Percentiles rank a stretch among this genome's conserved stretches.
Evolutionary conservation across 2,888 invertebrate species (phyloP).

Genomic region (Platerodrilus igneus): DNA sequence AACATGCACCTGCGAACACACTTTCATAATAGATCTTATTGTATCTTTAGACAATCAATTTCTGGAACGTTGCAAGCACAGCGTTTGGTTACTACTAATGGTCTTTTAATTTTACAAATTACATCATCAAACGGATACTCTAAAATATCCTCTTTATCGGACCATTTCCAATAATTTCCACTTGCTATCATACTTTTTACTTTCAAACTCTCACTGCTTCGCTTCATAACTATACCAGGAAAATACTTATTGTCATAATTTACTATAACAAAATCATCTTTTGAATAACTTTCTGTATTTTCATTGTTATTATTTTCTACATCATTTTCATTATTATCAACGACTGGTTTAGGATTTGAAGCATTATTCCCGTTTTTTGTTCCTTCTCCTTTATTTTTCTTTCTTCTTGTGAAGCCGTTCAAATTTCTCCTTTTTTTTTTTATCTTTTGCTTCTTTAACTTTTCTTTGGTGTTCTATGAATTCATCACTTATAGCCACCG

Average conservation of each 20-base stretch:
- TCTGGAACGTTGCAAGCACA: background rate
- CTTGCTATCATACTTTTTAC: background rate
- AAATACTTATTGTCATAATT: constrained; percentile 1
- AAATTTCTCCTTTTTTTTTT: constrained; percentile 1
- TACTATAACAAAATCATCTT: background rate
- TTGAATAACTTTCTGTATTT: background rate
- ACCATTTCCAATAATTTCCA: background rate
- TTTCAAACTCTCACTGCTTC: background rate
- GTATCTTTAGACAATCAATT: too few species aligned
- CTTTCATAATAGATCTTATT: too few species aligned
- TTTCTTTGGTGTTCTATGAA: background rate
- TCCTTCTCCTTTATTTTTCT: background rate
- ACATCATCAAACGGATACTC: background rate
- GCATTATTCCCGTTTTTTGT: too few species aligned
- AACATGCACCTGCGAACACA: too few species aligned
- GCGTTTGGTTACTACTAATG: background rate
- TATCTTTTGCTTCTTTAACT: background rate
- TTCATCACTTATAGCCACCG: background rate
- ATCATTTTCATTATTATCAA: background rate
- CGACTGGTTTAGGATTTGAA: too few species aligned
- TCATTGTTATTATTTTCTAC: background rate
- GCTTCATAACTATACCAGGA: background rate
- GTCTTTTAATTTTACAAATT: background rate
- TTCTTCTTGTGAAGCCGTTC: too few species aligned
- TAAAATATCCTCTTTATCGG: background rate